phyloP scores from a whole-genome alignment of 2,888 invertebrate genomes.

The Stictocephala bisonia region DNA sequence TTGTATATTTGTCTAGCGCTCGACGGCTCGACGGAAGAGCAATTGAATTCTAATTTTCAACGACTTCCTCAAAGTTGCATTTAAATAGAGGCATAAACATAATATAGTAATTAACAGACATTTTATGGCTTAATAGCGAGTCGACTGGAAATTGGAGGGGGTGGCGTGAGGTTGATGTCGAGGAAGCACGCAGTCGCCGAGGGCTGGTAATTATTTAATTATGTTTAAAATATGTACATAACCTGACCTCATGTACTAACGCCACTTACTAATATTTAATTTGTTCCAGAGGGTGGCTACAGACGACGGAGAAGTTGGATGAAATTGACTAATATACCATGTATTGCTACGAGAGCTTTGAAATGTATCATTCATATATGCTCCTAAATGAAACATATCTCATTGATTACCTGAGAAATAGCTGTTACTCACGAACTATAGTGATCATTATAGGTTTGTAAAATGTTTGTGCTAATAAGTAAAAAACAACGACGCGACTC shows the following conservation, averaged over 20 bases:
- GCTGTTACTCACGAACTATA: too few relatives aligned
- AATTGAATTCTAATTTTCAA: conserved; percentile 35
- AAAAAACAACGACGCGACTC: too few relatives aligned
- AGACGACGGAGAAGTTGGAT: too few relatives aligned
- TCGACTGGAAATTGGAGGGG: background rate
- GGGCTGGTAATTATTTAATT: conserved; percentile 27
- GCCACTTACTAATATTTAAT: conserved; percentile 29
- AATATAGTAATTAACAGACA: conserved; percentile 3
- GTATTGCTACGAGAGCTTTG: too few relatives aligned
- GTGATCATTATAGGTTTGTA: too few relatives aligned
- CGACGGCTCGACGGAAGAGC: background rate
- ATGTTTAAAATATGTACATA: conserved; percentile 26
- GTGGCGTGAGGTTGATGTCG: background rate
- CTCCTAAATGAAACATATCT: too few relatives aligned
- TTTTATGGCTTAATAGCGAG: conserved; percentile 20
- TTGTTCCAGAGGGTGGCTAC: conserved; percentile 18
- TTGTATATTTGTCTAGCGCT: conserved; percentile 21
- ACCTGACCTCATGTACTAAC: conserved; percentile 2
- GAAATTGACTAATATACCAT: too few relatives aligned
- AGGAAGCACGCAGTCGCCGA: background rate
- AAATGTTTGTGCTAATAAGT: too few relatives aligned
- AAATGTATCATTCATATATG: too few relatives aligned
- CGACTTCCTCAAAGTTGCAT: conserved; percentile 1
- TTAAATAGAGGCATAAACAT: conserved; percentile 31
- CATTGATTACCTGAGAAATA: too few relatives aligned